A percentile compares a stretch with the other conserved stretches of the same genome.
Conservation (phyloP, 2,888 invertebrate genomes). For the Odontothrips loti region DNA sequence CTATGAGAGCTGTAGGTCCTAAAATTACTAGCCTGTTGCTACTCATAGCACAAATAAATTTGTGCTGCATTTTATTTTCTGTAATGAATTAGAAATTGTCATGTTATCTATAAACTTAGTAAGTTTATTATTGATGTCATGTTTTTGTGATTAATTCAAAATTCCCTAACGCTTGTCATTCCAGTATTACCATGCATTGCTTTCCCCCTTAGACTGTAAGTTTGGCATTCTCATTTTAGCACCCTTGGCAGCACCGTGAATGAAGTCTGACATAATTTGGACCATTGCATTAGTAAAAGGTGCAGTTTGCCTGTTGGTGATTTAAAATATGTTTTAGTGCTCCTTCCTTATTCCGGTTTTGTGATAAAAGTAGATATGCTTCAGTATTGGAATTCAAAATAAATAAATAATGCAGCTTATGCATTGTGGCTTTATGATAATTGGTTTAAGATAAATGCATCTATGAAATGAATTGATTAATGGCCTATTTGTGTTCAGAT, state of each 20-base stretch:
- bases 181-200: background rate
- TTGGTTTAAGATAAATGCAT: background rate
- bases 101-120: background rate
- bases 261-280: slow-evolving; percentile 22
- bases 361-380: background rate
- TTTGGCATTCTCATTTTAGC: background rate
- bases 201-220: background rate
- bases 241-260: slow-evolving; percentile 9
- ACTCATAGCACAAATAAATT: background rate
- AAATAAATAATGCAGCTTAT: background rate
- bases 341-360: background rate
- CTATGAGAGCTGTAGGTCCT: slow-evolving; percentile 11
- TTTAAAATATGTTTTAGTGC: background rate
- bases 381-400: background rate
- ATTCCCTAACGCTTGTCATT: background rate
- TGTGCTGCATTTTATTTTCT: background rate
- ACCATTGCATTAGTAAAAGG: slow-evolving; percentile 10
- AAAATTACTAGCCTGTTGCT: slow-evolving; percentile 28
- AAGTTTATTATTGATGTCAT: background rate
- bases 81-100: no score
- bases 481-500: slow-evolving; percentile 20
- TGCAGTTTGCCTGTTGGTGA: slow-evolving; percentile 3
- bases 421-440: background rate
- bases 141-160: background rate
- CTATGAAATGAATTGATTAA: background rate